These are phyloP conservation scores for Megalurothrips usitatus DNA, from an alignment of 2,888 invertebrate species.

Conservation along the genomic window DNA sequence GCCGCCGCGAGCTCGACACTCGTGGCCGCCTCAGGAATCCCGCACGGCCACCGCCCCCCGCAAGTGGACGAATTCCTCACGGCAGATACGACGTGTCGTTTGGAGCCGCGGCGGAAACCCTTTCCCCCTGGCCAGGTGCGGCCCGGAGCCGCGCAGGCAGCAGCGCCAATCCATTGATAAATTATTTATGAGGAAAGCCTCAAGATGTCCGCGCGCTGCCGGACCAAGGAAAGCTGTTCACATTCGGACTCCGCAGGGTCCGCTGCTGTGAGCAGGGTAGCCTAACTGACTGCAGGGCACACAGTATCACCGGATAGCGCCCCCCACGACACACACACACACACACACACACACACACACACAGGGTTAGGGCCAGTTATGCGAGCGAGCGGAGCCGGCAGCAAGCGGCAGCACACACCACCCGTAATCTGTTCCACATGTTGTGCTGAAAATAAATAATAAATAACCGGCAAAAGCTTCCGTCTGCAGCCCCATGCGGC, in stretches of 20 bases:
- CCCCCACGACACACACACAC: not conserved
- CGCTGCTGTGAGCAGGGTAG: no score
- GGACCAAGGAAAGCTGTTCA: no score
- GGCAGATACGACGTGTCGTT: no score
- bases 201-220: not conserved
- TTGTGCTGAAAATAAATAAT: conserved; percentile 21
- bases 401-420: not conserved
- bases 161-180: not conserved
- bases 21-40: no score
- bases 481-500: not conserved
- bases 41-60: not conserved
- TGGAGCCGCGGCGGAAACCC: no score
- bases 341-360: not conserved
- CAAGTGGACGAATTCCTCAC: no score
- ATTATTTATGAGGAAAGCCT: not conserved
- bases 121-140: not conserved
- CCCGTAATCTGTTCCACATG: conserved; percentile 20
- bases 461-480: conserved; percentile 25
- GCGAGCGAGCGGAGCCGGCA: not conserved
- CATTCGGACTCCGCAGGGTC: no score
- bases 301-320: not conserved
- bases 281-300: no score
- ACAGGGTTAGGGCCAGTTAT: not conserved
- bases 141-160: not conserved
- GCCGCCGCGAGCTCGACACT: not conserved